These are phyloP conservation scores for Sinopyrophorus schimmeli DNA, from an alignment of 2,888 invertebrate species.

Conservation along the genomic window DNA sequence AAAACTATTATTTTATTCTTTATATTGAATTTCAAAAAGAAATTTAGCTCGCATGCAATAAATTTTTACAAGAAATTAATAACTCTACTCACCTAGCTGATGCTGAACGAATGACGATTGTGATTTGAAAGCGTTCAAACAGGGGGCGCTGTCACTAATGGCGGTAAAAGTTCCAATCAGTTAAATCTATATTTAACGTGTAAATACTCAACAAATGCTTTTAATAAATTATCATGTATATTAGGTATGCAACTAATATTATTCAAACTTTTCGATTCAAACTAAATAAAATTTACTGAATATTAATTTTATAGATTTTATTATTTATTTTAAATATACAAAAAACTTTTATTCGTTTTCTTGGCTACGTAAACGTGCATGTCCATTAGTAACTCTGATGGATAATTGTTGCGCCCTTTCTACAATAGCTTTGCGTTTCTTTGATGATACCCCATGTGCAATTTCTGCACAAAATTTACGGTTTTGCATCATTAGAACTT, in stretches of 20 bases:
- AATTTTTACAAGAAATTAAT: constrained; percentile 48
- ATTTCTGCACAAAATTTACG: constrained; percentile 97
- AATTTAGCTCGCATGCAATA: constrained; percentile 51
- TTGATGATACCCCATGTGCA: constrained; percentile 96
- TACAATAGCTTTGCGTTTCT: constrained; percentile 94
- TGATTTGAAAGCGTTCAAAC: constrained; percentile 49
- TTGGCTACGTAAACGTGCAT: constrained; percentile 95
- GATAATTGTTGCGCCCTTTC: constrained; percentile 96
- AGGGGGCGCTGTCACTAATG: constrained; percentile 46
- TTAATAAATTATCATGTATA: neutral
- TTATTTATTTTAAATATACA: constrained; percentile 34
- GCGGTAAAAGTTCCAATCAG: constrained; percentile 48
- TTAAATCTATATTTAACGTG: constrained; percentile 2
- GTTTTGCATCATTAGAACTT: constrained; percentile 99
- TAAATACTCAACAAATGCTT: neutral
- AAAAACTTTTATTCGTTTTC: constrained; percentile 87
- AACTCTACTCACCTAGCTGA: constrained; percentile 48
- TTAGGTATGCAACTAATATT: neutral
- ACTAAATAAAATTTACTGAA: neutral
- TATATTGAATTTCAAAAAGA: constrained; percentile 42
- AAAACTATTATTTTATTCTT: constrained; percentile 52
- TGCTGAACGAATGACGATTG: constrained; percentile 34
- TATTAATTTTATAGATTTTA: no score
- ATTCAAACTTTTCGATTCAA: no score
- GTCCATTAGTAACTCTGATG: constrained; percentile 93